Evolutionary conservation across 2,888 invertebrate species (phyloP).

Genomic region (Neelides folsomi): DNA sequence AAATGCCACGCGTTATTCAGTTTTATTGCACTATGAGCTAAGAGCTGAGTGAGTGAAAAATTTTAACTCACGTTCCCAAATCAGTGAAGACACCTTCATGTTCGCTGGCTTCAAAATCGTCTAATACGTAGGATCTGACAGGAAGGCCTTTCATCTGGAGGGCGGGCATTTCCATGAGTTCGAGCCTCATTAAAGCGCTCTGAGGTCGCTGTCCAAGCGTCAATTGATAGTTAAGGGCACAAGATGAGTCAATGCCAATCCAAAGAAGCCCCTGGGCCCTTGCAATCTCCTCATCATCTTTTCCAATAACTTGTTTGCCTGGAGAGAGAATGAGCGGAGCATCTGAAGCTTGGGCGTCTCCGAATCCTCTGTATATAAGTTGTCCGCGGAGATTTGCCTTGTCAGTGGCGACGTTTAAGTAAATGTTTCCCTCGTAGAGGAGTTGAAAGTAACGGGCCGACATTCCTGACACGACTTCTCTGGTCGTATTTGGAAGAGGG

Average conservation of each 20-base stretch:
- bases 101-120: constrained; percentile 32
- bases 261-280: constrained; percentile 31
- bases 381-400: constrained; percentile 52
- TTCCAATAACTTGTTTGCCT: constrained; percentile 7
- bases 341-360: constrained; percentile 45
- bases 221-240: constrained; percentile 31
- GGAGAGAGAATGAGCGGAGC: constrained; percentile 30
- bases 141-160: constrained; percentile 31
- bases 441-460: constrained; percentile 70
- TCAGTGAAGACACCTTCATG: constrained; percentile 31
- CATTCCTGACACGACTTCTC: constrained; percentile 48
- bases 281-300: constrained; percentile 13
- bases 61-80: constrained; percentile 24
- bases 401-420: constrained; percentile 57
- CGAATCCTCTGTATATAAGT: constrained; percentile 54
- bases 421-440: constrained; percentile 65
- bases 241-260: constrained; percentile 31
- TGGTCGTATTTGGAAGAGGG: constrained; percentile 24
- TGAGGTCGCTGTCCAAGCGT: constrained; percentile 32
- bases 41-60: neutral
- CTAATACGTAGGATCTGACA: constrained; percentile 26
- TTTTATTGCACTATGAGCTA: no score
- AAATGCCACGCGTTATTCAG: no score
- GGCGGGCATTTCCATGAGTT: constrained; percentile 32
- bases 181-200: constrained; percentile 29